These are phyloP conservation scores for Oreotragus oreotragus DNA, from an alignment of 2,113 vertebrate species.

Conservation along the genomic window DNA sequence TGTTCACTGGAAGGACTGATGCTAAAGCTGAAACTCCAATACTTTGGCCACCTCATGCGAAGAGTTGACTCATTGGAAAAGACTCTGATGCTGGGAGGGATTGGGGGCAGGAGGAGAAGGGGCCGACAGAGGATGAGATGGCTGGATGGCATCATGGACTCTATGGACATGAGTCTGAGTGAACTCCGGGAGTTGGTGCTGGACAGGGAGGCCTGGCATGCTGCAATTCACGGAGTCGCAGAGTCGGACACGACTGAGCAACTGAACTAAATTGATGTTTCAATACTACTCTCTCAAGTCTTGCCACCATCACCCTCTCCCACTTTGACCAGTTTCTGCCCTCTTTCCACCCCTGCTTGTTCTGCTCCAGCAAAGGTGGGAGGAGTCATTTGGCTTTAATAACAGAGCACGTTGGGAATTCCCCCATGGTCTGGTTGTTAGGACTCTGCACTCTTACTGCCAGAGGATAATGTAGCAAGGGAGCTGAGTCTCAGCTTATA, in stretches of 20 bases:
- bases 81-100: no score
- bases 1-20: no score
- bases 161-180: no score
- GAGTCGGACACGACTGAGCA: fast-evolving
- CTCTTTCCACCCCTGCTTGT: not conserved
- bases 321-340: not conserved
- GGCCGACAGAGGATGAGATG: no score
- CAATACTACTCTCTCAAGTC: not conserved
- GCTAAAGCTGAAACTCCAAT: no score
- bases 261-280: not conserved
- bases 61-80: no score
- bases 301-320: not conserved
- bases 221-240: no score
- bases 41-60: no score
- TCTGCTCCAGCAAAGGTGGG: not conserved
- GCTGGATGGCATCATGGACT: no score
- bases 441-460: not conserved
- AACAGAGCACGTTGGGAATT: not conserved
- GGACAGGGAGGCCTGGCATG: fast-evolving
- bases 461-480: not conserved
- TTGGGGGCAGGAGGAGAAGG: no score
- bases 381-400: not conserved
- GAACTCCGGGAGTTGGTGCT: no score
- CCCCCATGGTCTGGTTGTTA: not conserved
- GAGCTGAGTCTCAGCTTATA: not conserved